Evolutionary conservation across 2,888 invertebrate genomes (phyloP).

Genomic region (Parnassius apollo): DNA sequence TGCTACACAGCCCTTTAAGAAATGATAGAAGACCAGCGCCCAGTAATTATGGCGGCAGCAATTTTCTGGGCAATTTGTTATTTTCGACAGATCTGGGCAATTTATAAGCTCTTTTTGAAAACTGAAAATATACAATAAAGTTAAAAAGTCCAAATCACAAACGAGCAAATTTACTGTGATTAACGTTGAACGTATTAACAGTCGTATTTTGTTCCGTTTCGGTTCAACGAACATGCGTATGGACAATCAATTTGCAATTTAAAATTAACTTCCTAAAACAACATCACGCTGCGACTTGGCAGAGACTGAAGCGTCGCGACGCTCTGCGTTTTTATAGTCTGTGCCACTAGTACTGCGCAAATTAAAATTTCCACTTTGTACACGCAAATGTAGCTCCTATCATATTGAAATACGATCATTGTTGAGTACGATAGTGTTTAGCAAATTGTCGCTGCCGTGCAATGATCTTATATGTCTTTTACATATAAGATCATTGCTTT

Average conservation of each 20-base stretch:
- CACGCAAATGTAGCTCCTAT: constrained; percentile 2
- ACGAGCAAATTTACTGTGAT: too few species aligned
- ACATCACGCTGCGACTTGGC: constrained; percentile 18
- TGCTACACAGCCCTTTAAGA: too few species aligned
- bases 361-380: not conserved
- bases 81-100: too few species aligned
- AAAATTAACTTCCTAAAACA: constrained; percentile 23
- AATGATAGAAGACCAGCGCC: too few species aligned
- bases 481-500: too few species aligned
- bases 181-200: not conserved
- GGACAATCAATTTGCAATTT: constrained; percentile 21
- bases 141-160: too few species aligned
- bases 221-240: constrained; percentile 10
- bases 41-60: too few species aligned
- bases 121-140: too few species aligned
- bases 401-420: not conserved
- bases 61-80: too few species aligned
- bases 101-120: too few species aligned
- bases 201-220: not conserved
- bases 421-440: not conserved
- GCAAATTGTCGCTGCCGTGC: not conserved
- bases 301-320: constrained; percentile 5
- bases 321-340: constrained; percentile 14
- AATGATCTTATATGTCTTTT: too few species aligned
- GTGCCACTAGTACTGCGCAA: not conserved